Evolutionary conservation across 2,888 invertebrate genomes (phyloP).

Genomic region (Ophraella communa): DNA sequence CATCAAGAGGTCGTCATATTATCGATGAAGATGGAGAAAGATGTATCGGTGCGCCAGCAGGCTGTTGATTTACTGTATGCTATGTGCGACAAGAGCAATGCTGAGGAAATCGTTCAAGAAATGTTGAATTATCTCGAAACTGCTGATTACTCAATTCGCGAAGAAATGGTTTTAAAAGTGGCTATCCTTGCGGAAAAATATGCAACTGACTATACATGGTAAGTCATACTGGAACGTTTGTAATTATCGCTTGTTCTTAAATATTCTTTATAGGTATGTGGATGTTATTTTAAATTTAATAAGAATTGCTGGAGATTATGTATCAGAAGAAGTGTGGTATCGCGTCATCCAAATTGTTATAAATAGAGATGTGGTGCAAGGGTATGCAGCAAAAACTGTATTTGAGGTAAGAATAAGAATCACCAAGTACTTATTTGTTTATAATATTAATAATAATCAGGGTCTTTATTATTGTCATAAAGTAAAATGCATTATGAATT

Average conservation of each 20-base stretch:
- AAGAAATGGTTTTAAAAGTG: conserved; percentile 99
- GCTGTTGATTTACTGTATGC: conserved; percentile 98
- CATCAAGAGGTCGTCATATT: conserved; percentile 99
- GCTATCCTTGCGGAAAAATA: conserved; percentile 99
- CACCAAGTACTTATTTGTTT: background rate
- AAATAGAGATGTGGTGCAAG: conserved; percentile 99
- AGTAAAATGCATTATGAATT: no score
- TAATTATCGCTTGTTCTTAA: background rate
- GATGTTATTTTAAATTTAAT: conserved; percentile 99
- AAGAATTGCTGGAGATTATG: conserved; percentile 99
- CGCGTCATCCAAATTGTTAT: conserved; percentile 99
- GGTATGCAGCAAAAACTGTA: conserved; percentile 99
- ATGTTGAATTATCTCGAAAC: conserved; percentile 99
- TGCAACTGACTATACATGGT: conserved; percentile 99
- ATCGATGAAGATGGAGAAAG: conserved; percentile 99
- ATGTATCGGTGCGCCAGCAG: conserved; percentile 96
- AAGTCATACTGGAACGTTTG: conserved; percentile 38
- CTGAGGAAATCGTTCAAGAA: conserved; percentile 99
- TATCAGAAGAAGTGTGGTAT: conserved; percentile 99
- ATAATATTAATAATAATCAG: no score
- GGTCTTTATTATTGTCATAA: no score
- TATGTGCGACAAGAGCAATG: conserved; percentile 99
- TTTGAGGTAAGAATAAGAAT: conserved; percentile 82
- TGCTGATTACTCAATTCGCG: conserved; percentile 98
- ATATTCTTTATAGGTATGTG: conserved; percentile 64